Conservation (phyloP, 2,888 invertebrate species). For the Cheilosia soror region DNA sequence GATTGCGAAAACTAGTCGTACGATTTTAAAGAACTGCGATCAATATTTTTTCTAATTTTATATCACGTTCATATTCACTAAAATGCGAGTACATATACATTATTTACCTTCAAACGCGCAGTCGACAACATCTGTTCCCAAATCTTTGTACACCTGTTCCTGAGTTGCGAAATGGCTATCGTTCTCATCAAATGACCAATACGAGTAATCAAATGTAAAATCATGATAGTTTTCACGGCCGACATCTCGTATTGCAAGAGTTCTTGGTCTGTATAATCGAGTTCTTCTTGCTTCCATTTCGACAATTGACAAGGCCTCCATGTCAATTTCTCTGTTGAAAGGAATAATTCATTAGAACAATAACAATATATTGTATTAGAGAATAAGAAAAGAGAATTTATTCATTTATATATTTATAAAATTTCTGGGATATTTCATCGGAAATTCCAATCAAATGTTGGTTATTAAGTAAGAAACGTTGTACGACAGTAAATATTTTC, state of each 20-base stretch:
- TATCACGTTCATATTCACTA: no score
- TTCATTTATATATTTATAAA: no score
- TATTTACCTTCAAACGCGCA: conserved; percentile 88
- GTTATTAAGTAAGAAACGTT: no score
- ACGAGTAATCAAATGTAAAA: conserved; percentile 95
- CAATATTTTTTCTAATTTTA: no score
- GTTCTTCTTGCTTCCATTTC: conserved; percentile 94
- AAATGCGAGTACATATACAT: background rate
- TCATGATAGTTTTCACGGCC: conserved; percentile 89
- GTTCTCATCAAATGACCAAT: conserved; percentile 91
- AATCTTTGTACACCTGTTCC: conserved; percentile 90
- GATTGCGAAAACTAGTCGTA: no score
- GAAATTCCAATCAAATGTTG: no score
- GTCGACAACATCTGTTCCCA: conserved; percentile 90
- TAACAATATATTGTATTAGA: background rate
- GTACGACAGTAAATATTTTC: no score
- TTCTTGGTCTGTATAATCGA: conserved; percentile 89
- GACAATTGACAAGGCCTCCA: conserved; percentile 92
- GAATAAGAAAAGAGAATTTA: no score
- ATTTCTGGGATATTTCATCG: no score
- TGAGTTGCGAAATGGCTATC: conserved; percentile 91
- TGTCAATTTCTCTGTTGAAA: conserved; percentile 89
- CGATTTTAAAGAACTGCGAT: no score
- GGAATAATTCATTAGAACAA: conserved; percentile 24
- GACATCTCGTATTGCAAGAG: conserved; percentile 82